phyloP scores from a whole-genome alignment of 2,888 invertebrate species.

The Agriopis leucophaearia region DNA sequence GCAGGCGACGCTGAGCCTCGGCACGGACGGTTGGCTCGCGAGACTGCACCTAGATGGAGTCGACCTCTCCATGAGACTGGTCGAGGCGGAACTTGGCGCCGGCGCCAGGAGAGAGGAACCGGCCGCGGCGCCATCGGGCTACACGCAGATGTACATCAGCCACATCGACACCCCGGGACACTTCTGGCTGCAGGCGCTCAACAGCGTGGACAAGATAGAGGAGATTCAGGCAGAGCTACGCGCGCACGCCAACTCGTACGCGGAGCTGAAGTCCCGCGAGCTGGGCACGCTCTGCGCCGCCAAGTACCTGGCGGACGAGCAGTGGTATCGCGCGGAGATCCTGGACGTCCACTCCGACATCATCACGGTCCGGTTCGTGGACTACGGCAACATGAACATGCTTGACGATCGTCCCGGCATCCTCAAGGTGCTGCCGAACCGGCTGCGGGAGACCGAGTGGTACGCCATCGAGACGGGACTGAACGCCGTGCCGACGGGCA shows the following conservation, averaged over 20 bases:
- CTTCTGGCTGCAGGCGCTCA: conserved; percentile 90
- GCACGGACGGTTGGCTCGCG: conserved; percentile 85
- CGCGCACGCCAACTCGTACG: conserved; percentile 80
- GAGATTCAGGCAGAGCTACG: conserved; percentile 89
- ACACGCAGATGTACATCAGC: conserved; percentile 86
- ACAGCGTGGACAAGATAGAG: conserved; percentile 85
- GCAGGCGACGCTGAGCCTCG: conserved; percentile 82
- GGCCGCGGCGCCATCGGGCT: conserved; percentile 62
- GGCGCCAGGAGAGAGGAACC: conserved; percentile 35
- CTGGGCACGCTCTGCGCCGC: conserved; percentile 90
- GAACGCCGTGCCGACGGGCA: conserved; percentile 88
- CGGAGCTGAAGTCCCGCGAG: conserved; percentile 85
- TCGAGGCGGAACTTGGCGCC: conserved; percentile 73
- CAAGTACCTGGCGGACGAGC: conserved; percentile 92
- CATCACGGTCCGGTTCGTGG: conserved; percentile 91
- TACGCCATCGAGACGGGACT: conserved; percentile 89
- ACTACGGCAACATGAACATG: conserved; percentile 93
- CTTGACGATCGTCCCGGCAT: conserved; percentile 87
- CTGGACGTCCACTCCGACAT: conserved; percentile 92
- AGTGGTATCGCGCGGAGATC: conserved; percentile 97
- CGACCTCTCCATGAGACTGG: conserved; percentile 81
- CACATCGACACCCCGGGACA: conserved; percentile 92
- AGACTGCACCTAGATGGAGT: conserved; percentile 82
- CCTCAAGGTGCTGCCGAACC: conserved; percentile 88
- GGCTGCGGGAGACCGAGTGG: conserved; percentile 84